These are phyloP conservation scores for Heterodera schachtii DNA, from an alignment of 1,140 invertebrate species.

Conservation along the genomic window DNA sequence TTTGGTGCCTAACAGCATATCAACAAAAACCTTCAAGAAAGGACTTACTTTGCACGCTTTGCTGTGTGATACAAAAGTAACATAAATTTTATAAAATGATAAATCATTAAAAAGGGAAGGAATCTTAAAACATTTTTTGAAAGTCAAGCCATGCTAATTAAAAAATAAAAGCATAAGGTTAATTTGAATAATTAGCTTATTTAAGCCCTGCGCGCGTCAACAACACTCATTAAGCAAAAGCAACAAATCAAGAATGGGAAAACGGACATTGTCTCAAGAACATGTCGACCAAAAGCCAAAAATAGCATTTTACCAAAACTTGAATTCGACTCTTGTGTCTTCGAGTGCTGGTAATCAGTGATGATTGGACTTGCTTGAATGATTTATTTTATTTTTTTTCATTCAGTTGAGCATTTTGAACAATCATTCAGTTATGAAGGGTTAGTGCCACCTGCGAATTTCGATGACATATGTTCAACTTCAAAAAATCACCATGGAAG, in stretches of 20 bases:
- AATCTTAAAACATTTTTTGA: too few relatives aligned
- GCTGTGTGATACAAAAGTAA: constrained; percentile 9
- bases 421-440: too few relatives aligned
- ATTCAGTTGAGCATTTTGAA: too few relatives aligned
- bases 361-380: not conserved
- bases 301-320: constrained; percentile 24
- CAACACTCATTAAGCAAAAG: not conserved
- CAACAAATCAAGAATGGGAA: not conserved
- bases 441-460: too few relatives aligned
- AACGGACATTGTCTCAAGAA: not conserved
- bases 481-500: too few relatives aligned
- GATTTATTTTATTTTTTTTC: not conserved
- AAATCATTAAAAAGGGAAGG: too few relatives aligned
- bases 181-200: too few relatives aligned
- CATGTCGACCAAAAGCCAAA: not conserved
- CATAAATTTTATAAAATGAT: too few relatives aligned
- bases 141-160: too few relatives aligned
- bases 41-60: constrained; percentile 17
- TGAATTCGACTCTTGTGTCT: constrained; percentile 6
- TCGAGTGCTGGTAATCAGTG: not conserved
- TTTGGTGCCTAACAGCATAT: constrained; percentile 4
- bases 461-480: too few relatives aligned
- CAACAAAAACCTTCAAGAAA: constrained; percentile 30
- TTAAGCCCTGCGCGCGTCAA: too few relatives aligned
- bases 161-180: too few relatives aligned